Percentiles rank a stretch among this genome's conserved stretches.
phyloP scores from a whole-genome alignment of 2,797 vertebrate genomes.

The Scolopax bukidnonensis region DNA sequence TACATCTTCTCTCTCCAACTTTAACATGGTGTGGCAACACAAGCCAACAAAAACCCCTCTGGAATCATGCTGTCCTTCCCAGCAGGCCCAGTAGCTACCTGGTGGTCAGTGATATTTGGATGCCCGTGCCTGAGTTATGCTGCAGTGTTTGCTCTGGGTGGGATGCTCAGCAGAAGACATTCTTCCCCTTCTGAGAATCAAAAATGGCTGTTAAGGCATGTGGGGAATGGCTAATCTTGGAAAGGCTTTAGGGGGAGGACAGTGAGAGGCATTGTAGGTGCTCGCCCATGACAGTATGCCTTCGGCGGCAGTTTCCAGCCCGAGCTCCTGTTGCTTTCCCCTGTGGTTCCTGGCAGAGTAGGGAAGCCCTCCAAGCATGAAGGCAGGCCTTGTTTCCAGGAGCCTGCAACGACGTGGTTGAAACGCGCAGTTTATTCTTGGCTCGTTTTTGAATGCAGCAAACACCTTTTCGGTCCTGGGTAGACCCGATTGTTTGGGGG shows the following conservation, averaged over 20 bases:
- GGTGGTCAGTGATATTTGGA: background rate
- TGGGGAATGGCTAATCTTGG: constrained; percentile 6
- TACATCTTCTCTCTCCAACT: background rate
- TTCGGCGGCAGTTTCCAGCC: constrained; percentile 13
- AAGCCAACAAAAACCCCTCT: background rate
- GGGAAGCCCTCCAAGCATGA: constrained; percentile 51
- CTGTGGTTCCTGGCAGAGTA: constrained; percentile 43
- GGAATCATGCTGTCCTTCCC: background rate
- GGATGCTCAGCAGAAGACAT: background rate
- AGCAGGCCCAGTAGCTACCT: background rate
- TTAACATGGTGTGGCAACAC: background rate
- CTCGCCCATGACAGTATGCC: background rate
- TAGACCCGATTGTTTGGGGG: background rate
- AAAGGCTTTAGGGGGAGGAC: background rate
- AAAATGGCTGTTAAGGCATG: background rate
- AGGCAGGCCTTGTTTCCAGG: constrained; percentile 59
- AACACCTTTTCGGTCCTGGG: background rate
- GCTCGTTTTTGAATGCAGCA: background rate
- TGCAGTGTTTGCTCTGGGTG: background rate
- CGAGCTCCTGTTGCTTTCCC: constrained; percentile 41
- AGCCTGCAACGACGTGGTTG: constrained; percentile 7
- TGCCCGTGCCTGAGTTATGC: background rate
- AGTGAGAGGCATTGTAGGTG: background rate
- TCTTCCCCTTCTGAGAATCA: constrained; percentile 7
- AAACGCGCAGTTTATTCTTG: constrained; percentile 28